Conservation (phyloP, 2,888 invertebrate genomes). For the Colostygia pectinataria region DNA sequence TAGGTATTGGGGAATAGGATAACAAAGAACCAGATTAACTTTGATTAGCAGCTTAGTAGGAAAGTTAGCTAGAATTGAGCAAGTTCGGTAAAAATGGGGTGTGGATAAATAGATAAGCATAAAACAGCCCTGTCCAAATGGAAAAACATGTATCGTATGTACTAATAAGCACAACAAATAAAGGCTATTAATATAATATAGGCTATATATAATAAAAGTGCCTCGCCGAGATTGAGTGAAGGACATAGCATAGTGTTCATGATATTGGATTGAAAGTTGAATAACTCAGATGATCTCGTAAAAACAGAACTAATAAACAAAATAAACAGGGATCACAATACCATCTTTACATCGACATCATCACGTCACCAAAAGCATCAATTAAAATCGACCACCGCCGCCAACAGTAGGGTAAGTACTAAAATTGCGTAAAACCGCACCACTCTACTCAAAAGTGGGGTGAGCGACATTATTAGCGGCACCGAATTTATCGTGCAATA, state of each 20-base stretch:
- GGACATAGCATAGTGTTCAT: too few species aligned
- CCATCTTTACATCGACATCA: slow-evolving; percentile 17
- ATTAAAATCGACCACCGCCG: slow-evolving; percentile 36
- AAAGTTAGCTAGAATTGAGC: slow-evolving; percentile 2
- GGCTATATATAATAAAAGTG: too few species aligned
- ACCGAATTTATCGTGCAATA: slow-evolving; percentile 77
- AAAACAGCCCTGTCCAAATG: too few species aligned
- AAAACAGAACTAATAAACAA: too few species aligned
- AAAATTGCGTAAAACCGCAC: slow-evolving; percentile 48
- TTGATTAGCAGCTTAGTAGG: slow-evolving; percentile 12
- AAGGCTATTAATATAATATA: too few species aligned
- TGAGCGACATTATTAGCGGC: slow-evolving; percentile 67
- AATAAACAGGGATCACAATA: slow-evolving; percentile 13
- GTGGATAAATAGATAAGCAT: neutral
- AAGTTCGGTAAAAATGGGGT: too few species aligned
- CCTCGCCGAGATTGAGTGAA: too few species aligned
- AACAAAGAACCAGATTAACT: slow-evolving; percentile 24
- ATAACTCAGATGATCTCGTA: too few species aligned
- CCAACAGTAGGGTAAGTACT: slow-evolving; percentile 39
- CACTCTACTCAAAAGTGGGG: slow-evolving; percentile 51
- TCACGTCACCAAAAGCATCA: slow-evolving; percentile 35
- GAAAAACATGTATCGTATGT: too few species aligned
- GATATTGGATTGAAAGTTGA: too few species aligned
- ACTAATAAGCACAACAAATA: too few species aligned
- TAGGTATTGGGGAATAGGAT: slow-evolving; percentile 27